These are phyloP conservation scores for Platorchestia sp. DNA, from an alignment of 1,140 invertebrate genomes.

Conservation along the genomic window DNA sequence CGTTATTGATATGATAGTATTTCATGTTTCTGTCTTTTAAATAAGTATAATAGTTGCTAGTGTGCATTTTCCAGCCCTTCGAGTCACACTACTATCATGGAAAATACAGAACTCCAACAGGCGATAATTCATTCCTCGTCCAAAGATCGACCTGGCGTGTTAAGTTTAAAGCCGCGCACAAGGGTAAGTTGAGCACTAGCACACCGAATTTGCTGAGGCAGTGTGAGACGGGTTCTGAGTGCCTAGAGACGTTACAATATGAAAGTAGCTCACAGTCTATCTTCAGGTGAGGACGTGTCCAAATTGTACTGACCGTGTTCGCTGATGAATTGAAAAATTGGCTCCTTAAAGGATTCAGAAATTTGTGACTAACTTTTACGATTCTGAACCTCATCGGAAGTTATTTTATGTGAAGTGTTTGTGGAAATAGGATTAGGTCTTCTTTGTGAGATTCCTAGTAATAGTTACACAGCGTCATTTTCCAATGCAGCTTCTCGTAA, in stretches of 20 bases:
- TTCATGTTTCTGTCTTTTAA: too few species aligned
- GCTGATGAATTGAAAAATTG: neutral
- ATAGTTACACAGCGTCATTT: too few species aligned
- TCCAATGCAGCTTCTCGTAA: too few species aligned
- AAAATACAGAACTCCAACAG: neutral
- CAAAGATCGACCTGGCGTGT: neutral
- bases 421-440: too few species aligned
- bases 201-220: neutral
- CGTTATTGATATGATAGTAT: neutral
- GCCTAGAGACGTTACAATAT: neutral
- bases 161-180: neutral
- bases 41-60: too few species aligned
- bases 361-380: too few species aligned
- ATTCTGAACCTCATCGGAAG: too few species aligned
- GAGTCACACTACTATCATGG: neutral
- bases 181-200: neutral
- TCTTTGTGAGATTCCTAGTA: too few species aligned
- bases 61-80: neutral
- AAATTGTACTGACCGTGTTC: neutral
- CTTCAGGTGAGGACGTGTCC: neutral
- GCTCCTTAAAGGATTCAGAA: too few species aligned
- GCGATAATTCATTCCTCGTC: neutral
- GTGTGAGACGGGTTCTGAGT: neutral
- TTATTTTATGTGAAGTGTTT: too few species aligned
- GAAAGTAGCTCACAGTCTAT: neutral